Base-by-base conservation (phyloP, 2,113 vertebrate genomes). In the Heliornis fulica region DNA sequence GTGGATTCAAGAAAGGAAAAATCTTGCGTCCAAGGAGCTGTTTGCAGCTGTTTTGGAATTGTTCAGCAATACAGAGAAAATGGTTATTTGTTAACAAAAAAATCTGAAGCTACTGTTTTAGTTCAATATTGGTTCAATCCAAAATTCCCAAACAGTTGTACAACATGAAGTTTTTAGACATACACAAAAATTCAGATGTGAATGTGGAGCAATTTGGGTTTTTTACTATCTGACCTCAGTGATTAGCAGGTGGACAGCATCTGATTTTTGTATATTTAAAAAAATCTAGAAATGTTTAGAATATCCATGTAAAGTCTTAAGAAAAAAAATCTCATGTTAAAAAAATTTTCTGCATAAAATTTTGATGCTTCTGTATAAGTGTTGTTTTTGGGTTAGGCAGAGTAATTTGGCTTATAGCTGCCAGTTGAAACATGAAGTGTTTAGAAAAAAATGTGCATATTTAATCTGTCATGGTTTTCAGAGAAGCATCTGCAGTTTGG, bases 201-300 rank as follows among this genome's bases (percentile, higher is more conserved):
- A 70, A 20, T 10, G 1, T 64, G 26, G 28, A 88, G 15, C 11
- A 48, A 4, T 38, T 85, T 66, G 43, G 3, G 6, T 41, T n/a
- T 48, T 65, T 65, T 91, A 34, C 15, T 66, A 2, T 80, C 32
- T 82, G 70, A 79, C 46, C 43, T 46, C 2, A 7, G 61, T 63
- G 69, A 68, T 71, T 64, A 87, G 74, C 82, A 91, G 69, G 75
- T 90, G 82, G 85, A 90, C n/a, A 93, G 74, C 57, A 83, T 85
- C 84, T 93, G 72, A 93, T 92, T 80, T 86, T 76, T 3, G 26
- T 94, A 38, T 85, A 51, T 82, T 75, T 2, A 0, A 23, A 74
- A 69, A 81, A 75, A 87, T 20, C 29, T 72, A 83, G 56, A 50
- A 70, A 56, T 95, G 87, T 97, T 94, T 95, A 95, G 77, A 93